Percentiles rank a stretch among this genome's conserved stretches.
These are phyloP conservation scores for Vanessa atalanta DNA, from an alignment of 1,140 invertebrate species.

Conservation along the genomic window DNA sequence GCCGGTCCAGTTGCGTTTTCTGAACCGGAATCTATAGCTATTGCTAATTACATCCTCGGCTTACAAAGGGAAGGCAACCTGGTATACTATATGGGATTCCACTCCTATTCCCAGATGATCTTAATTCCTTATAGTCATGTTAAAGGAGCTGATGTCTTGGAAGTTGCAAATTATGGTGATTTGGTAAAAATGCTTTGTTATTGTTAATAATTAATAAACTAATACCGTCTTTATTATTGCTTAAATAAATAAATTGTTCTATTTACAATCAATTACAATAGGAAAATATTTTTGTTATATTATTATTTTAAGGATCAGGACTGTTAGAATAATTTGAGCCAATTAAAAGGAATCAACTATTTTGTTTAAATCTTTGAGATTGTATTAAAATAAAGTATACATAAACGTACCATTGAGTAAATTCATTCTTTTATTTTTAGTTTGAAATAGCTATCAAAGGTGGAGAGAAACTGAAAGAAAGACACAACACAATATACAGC, in stretches of 20 bases:
- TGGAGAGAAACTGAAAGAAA: constrained; percentile 57
- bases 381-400: no score
- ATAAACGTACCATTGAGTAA: no score
- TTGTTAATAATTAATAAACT: no score
- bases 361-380: no score
- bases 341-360: no score
- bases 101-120: constrained; percentile 42
- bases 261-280: no score
- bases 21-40: constrained; percentile 38
- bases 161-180: constrained; percentile 36
- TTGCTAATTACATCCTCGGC: constrained; percentile 34
- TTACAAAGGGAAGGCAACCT: constrained; percentile 34
- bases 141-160: constrained; percentile 34
- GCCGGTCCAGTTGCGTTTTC: constrained; percentile 39
- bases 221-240: no score
- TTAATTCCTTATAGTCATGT: constrained; percentile 42
- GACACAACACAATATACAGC: constrained; percentile 69
- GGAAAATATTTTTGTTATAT: no score
- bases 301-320: no score
- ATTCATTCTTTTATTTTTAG: constrained; percentile 41
- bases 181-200: constrained; percentile 24
- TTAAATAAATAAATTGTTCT: no score
- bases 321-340: no score
- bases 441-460: constrained; percentile 69
- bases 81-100: constrained; percentile 39